A percentile compares a stretch with the other conserved stretches of the same genome.
phyloP scores from a whole-genome alignment of 2,888 invertebrate species.

The Chloroclysta siterata region DNA sequence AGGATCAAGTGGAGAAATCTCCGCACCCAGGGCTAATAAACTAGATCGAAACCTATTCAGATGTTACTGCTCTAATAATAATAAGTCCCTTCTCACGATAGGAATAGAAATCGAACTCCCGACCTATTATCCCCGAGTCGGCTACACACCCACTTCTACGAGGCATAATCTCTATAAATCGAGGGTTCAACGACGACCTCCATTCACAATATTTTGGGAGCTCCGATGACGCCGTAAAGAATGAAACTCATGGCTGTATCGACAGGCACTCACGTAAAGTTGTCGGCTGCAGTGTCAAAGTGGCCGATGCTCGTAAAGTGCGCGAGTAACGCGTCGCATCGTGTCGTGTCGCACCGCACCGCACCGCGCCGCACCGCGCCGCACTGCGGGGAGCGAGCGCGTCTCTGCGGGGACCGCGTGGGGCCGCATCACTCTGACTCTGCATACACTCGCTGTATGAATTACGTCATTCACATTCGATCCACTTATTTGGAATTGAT shows the following conservation, averaged over 20 bases:
- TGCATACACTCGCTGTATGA: neutral
- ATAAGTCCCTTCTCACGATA: too few species aligned
- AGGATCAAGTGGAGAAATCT: too few species aligned
- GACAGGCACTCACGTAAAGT: constrained; percentile 18
- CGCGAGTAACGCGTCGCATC: constrained; percentile 10
- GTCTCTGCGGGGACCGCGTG: too few species aligned
- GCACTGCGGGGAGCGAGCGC: constrained; percentile 7
- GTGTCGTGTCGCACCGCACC: constrained; percentile 6
- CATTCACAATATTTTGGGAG: constrained; percentile 24
- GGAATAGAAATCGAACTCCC: too few species aligned
- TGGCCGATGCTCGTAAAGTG: constrained; percentile 17
- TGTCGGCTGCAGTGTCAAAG: constrained; percentile 19
- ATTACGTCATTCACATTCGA: neutral
- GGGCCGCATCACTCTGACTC: too few species aligned
- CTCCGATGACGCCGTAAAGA: constrained; percentile 15
- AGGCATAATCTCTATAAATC: constrained; percentile 22
- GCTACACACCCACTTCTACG: constrained; percentile 15
- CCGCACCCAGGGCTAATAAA: neutral
- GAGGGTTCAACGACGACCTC: constrained; percentile 17
- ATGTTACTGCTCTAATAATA: too few species aligned
- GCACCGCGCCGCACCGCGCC: constrained; percentile 5
- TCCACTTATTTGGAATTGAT: neutral
- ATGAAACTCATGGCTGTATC: constrained; percentile 19
- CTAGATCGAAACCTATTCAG: neutral
- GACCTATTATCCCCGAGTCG: too few species aligned